Base-by-base conservation (phyloP, 2,797 vertebrate species). In the Spizella passerina region DNA sequence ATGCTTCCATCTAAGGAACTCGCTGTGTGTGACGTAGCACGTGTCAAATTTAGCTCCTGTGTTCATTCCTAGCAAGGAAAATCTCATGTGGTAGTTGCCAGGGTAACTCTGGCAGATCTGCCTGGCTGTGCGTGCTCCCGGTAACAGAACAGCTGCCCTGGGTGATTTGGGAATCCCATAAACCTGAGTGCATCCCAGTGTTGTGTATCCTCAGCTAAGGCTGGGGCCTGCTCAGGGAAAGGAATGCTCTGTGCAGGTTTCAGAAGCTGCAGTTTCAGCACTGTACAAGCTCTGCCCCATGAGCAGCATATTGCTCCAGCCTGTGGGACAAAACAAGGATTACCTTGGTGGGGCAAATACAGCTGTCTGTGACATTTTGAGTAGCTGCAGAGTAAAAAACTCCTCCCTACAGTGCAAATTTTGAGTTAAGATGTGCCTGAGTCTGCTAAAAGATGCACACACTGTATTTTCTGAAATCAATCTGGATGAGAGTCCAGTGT, bases 91-190 rank as follows among this genome's bases (percentile, higher is more conserved):
- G 76, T 56, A 92, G 93, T 96, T 97, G 93, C 93, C 93, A 96
- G 85, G 96, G 96, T 94, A 96, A 97, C 96, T 94, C 87, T 71
- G 75, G 66, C 73, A 76, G 80, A 61, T 89, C 57, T 60, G 77
- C 61, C 3, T 7, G 86, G 77, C 64, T 86, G 69, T 15, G 63
- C 17, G 47, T 8, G 5, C 52, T 88, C 56, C 86, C 29, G 21
- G 30, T 39, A 64, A 70, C 39, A 73, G 15, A 56, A n/a, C 6
- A 27, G 30, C 78, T 53, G 30, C 71, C 79, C 49, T 39, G 24
- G 72, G 80, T 71, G 41, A 82, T 69, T 55, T 14, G 29, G 32
- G 56, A 43, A 15, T 70, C 66, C 39, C 78, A 18, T 18, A 36
- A 78, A 39, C 75, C 70, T 39, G 46, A 73, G 60, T 6, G 44